Evolutionary conservation across 2,113 vertebrate species (phyloP), one percentile per base, ranked within the genome.

Genomic region (Ammodytes dubius): DNA sequence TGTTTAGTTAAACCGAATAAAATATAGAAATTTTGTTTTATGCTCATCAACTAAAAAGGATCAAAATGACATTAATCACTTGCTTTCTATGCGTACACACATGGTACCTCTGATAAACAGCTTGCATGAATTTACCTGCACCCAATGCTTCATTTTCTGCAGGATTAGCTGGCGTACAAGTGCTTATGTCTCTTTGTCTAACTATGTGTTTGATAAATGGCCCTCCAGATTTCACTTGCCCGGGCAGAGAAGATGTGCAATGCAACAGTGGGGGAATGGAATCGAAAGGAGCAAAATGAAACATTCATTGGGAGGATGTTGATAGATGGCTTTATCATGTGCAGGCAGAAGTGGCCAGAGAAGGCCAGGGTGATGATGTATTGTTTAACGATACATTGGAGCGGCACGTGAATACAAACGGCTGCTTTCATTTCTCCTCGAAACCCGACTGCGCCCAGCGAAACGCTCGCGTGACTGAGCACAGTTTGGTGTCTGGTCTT

Each of bases 261-360:
- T 58, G 83, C 87, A 70, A 85, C 79, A 71, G 75, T 76, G 82
- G 79, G 88, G 79, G 88, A 89, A 85, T 66, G 80, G 68, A 88
- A 91, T 83, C 43, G 83, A 90, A 92, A 83, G 57, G 69, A 88
- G 86, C 80, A 88, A 93, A 92, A 92, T 91, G 81, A 92, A 92
- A 91, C 87, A 91, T 92, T 89, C 82, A 86, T 86, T 60, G 82
- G 27, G 84, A 70, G 75, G 81, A 86, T 88, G 87, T 86, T 94
- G 94, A 94, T 93, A 82, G 91, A 94, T 93, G 90, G 79, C 91
- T 92, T 91, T 90, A 93, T 93, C 90, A 82, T 89, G 86, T 57
- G 72, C 68, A 87, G 87, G 85, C 81, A 71, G 86, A 88, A 84
- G 85, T 88, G 90, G 87, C 87, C 90, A 60, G 81, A 91, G 89